Percentiles rank a stretch among this genome's conserved stretches.
These are phyloP conservation scores for Phocides pigmalion DNA, from an alignment of 1,140 invertebrate species.

Conservation along the genomic window DNA sequence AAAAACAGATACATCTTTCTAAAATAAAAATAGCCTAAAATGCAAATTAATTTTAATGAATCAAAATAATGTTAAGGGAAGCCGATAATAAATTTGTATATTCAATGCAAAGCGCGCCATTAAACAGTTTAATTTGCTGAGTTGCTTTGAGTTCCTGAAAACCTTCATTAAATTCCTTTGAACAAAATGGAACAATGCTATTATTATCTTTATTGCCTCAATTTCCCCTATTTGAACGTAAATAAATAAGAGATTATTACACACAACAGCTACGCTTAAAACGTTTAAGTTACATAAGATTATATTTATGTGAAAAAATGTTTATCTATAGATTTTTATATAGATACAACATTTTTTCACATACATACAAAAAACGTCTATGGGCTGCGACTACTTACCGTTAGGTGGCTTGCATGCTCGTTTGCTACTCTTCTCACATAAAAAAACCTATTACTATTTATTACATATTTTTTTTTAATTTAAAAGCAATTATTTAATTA, in stretches of 20 bases:
- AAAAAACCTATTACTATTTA: no score
- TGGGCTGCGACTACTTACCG: no score
- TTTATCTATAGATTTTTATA: no score
- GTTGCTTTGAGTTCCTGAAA: slow-evolving; percentile 1
- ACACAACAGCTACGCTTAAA: background rate
- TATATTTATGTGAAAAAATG: no score
- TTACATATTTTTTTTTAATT: no score
- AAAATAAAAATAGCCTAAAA: background rate
- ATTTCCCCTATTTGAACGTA: slow-evolving; percentile 4
- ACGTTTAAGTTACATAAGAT: background rate
- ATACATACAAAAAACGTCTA: no score
- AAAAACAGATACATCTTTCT: no score
- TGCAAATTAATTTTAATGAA: background rate
- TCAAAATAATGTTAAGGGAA: background rate
- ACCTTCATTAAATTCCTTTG: slow-evolving; percentile 19
- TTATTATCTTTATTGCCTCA: slow-evolving; percentile 19
- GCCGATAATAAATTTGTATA: background rate
- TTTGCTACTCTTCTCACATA: no score
- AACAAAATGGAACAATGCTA: slow-evolving; percentile 21
- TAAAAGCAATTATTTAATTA: no score
- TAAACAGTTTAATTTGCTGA: slow-evolving; percentile 15
- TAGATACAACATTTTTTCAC: no score
- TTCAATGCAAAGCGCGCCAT: slow-evolving; percentile 1
- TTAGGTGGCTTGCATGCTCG: no score
- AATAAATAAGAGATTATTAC: slow-evolving; percentile 6